Evolutionary conservation across 1,140 invertebrate genomes (phyloP), one percentile per base, ranked within the genome.

Genomic region (Aphelenchoides fujianensis): DNA sequence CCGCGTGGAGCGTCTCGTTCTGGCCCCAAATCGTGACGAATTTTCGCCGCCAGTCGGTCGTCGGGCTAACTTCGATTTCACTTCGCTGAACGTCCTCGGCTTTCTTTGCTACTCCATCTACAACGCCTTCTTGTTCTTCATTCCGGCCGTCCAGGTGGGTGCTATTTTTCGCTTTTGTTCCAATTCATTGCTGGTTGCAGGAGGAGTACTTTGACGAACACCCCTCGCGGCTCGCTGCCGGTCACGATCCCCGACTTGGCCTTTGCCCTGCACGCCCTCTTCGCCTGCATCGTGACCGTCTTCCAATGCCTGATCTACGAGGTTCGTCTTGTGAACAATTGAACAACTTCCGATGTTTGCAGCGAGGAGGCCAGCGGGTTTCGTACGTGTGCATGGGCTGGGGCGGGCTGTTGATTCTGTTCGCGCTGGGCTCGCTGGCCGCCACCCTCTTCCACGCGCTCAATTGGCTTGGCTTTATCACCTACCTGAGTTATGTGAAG

Each of bases 21-120:
- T 99, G 98, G 88, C 95, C 96, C 2, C 96, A 99, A 87, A 91
- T 94, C n/a, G 90, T 90, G 80, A 89, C 89, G 69, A 99, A 99
- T 86, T 98, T 89, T 82, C 89, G 88, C 74, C 88, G 95, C 37
- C 95, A 95, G 88, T 97, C 94, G 87, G 95, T 98, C 23, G 90
- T 96, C 72, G 96, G 96, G 0, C 86, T 99, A 98, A 95, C 86
- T 97, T 98, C 85, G 95, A 98, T 84, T 98, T 94, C 85, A 75
- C 98, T 0, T 88, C 89, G 0, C 88, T 98, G 2, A 99, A 99
- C 84, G 85, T 97, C 0, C 89, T 95, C 75, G 96, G 96, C 9
- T 98, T 97, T 86, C 85, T 91, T 2, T 89, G 94, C 78, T 99
- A 99, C 84, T 90, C 90, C 16, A 84, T 97, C 36, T 98, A 95